Percentiles rank a stretch among this genome's conserved stretches.
phyloP scores from a whole-genome alignment of 2,797 vertebrate species.

The Neosilurus hyrtlii region DNA sequence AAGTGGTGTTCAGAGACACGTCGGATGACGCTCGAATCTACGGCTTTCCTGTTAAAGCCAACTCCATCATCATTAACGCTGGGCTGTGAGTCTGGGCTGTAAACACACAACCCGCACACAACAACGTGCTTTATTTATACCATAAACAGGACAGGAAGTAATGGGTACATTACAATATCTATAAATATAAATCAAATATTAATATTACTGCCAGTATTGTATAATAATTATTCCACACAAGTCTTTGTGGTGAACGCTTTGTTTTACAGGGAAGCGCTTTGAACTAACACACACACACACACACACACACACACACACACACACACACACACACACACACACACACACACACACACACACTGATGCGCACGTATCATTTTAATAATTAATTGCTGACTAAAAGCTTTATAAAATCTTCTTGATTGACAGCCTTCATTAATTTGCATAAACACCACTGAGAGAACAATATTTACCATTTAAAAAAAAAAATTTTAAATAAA shows the following conservation, averaged over 20 bases:
- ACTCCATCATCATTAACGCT: constrained; percentile 85
- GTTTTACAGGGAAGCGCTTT: too few species aligned
- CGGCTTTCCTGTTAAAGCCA: constrained; percentile 79
- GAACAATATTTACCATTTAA: too few species aligned
- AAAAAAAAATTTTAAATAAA: too few species aligned
- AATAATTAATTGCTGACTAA: not conserved
- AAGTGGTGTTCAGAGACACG: constrained; percentile 76
- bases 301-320: not conserved
- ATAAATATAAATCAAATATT: too few species aligned
- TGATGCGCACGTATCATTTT: not conserved
- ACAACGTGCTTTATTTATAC: not conserved
- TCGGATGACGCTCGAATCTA: constrained; percentile 77
- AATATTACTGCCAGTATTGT: not conserved
- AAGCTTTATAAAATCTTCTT: not conserved
- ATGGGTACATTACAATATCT: not conserved
- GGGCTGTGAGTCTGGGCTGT: constrained; percentile 92
- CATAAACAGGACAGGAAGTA: not conserved
- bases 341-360: not conserved
- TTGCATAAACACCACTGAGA: not conserved
- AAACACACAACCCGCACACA: too few species aligned
- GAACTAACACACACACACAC: too few species aligned
- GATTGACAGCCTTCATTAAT: not conserved
- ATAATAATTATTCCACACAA: too few species aligned
- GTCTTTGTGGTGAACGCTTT: not conserved
- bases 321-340: not conserved